These are phyloP conservation scores for Horisme vitalbata DNA, from an alignment of 2,888 invertebrate genomes.

Conservation along the genomic window DNA sequence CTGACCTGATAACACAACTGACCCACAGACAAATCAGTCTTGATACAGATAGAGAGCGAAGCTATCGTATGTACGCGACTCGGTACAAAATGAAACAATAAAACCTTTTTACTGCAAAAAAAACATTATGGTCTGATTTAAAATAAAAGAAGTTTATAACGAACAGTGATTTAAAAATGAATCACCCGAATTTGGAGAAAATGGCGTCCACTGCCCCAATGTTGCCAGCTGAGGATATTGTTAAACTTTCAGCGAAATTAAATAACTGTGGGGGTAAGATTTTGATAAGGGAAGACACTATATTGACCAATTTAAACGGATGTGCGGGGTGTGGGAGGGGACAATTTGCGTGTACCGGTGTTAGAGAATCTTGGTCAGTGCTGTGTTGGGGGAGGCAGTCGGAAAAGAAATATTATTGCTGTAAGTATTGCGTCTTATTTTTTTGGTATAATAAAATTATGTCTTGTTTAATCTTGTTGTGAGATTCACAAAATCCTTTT, in stretches of 20 bases:
- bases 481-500: no score
- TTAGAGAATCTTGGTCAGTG: slow-evolving; percentile 67
- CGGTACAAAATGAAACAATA: no score
- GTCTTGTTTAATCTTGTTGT: no score
- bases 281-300: slow-evolving; percentile 69
- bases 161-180: no score
- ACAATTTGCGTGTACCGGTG: slow-evolving; percentile 64
- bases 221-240: slow-evolving; percentile 43
- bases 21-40: slow-evolving; percentile 17
- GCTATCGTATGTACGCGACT: slow-evolving; percentile 10
- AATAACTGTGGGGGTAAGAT: slow-evolving; percentile 24
- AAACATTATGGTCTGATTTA: no score
- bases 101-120: neutral
- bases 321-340: slow-evolving; percentile 66
- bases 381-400: slow-evolving; percentile 71
- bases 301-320: slow-evolving; percentile 59
- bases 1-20: slow-evolving; percentile 12
- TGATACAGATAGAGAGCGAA: slow-evolving; percentile 7
- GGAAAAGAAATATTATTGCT: slow-evolving; percentile 65
- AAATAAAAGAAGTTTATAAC: no score
- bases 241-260: slow-evolving; percentile 5
- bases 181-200: slow-evolving; percentile 45
- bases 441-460: neutral
- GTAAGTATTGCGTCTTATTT: slow-evolving; percentile 52
- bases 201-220: slow-evolving; percentile 43